phyloP scores from a whole-genome alignment of 2,888 invertebrate genomes.

The Notodonta dromedarius region DNA sequence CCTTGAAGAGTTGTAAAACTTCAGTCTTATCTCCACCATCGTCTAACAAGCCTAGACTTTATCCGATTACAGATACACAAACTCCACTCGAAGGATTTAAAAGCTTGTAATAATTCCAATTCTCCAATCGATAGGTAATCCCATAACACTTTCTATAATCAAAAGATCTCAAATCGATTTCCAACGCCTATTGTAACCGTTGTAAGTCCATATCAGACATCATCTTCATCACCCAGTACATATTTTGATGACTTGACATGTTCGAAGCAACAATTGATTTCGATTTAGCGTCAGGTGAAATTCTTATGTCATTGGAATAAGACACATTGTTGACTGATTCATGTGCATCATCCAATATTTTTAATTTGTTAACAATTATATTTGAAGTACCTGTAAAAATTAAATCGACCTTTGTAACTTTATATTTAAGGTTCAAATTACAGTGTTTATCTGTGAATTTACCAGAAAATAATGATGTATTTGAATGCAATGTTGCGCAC shows the following conservation, averaged over 20 bases:
- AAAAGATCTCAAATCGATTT: conserved; percentile 62
- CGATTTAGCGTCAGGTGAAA: conserved; percentile 3
- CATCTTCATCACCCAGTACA: conserved; percentile 52
- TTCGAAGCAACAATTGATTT: conserved; percentile 31
- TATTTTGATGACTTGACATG: conserved; percentile 61
- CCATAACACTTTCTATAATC: conserved; percentile 50
- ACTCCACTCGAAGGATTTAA: conserved; percentile 28
- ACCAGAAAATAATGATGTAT: conserved; percentile 20
- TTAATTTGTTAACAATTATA: conserved; percentile 19
- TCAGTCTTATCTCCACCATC: not conserved
- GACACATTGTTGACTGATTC: conserved; percentile 17
- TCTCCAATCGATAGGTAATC: conserved; percentile 49
- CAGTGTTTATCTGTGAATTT: conserved; percentile 2
- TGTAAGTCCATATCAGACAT: conserved; percentile 63
- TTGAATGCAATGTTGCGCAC: conserved; percentile 31
- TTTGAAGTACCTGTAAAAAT: conserved; percentile 11
- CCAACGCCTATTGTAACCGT: conserved; percentile 60
- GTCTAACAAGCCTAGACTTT: conserved; percentile 7
- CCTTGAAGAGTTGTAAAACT: not conserved
- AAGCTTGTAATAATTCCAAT: conserved; percentile 46
- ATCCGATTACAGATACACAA: conserved; percentile 23
- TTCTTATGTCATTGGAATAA: conserved; percentile 16
- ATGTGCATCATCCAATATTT: conserved; percentile 11
- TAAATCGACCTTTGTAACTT: conserved; percentile 11
- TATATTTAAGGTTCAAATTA: conserved; percentile 18